phyloP scores from a whole-genome alignment of 2,113 vertebrate species.

The Hippocampus abdominalis region DNA sequence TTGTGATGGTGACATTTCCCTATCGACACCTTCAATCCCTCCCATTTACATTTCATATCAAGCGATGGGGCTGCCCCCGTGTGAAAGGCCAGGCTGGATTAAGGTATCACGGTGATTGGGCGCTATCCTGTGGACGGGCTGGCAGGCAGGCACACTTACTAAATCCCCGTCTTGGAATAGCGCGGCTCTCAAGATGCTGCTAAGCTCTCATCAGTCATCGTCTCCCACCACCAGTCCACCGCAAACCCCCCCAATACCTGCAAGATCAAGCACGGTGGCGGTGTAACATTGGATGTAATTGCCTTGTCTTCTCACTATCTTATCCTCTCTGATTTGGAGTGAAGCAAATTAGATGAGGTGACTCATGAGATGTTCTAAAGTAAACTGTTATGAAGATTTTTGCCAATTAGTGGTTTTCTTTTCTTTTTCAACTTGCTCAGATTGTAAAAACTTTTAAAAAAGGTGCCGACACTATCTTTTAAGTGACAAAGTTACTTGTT shows the following conservation, averaged over 20 bases:
- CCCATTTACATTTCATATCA: constrained; percentile 64
- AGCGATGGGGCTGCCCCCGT: constrained; percentile 24
- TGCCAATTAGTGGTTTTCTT: not conserved
- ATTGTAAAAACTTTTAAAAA: not conserved
- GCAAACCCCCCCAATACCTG: constrained; percentile 27
- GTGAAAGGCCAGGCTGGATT: constrained; percentile 75
- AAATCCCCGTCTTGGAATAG: constrained; percentile 70
- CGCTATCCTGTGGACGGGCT: constrained; percentile 43
- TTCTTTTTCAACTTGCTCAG: not conserved
- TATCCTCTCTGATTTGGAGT: constrained; percentile 36
- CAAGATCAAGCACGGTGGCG: constrained; percentile 61
- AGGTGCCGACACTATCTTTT: no score
- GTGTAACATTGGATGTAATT: constrained; percentile 61
- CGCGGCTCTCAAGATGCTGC: constrained; percentile 48
- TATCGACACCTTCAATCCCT: constrained; percentile 52
- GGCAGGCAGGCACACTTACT: constrained; percentile 40
- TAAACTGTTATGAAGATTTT: not conserved
- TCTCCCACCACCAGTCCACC: not conserved
- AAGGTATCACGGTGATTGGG: constrained; percentile 66
- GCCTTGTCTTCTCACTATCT: constrained; percentile 57
- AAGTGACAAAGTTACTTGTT: no score
- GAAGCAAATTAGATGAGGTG: constrained; percentile 54
- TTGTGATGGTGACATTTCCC: constrained; percentile 47
- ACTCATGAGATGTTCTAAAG: not conserved
- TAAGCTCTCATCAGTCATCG: constrained; percentile 71